Base-by-base conservation (phyloP, 2,797 vertebrate species). In the Odontamblyopus lacepedii region DNA sequence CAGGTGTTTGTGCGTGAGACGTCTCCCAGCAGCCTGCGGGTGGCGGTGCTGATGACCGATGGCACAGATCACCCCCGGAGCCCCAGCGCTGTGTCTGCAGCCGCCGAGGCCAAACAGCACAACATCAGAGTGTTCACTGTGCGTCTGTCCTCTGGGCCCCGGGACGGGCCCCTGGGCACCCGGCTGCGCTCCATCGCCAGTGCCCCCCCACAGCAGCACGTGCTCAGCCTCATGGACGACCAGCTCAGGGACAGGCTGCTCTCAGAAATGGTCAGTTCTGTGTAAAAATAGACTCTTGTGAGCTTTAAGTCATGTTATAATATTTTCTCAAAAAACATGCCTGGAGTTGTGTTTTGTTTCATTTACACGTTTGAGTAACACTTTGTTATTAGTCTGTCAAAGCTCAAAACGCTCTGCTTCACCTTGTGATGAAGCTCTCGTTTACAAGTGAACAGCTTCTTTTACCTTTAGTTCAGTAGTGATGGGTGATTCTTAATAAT, bases 41-140 rank as follows among this genome's bases (percentile, higher is more conserved):
- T 96, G 78, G 89, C 70, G 38, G 84, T 97, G 90, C 59, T 98
- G 75, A 90, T 96, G 93, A 96, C 93, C 0, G 94, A 96, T 3
- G 96, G 95, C 9, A 73, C 84, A 0, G 96, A 98, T 73, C 96
- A 98, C 78, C 96, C 96, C 0, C 95, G 94, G 66, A 95, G 91
- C 83, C 96, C 96, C 67, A 89, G 92, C 15, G 83, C 94, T 0
- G 83, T 92, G 71, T 74, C 68, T 0, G 90, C 95, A 3, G 95
- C 94, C 1, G 75, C 93, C 19, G 88, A 91, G 18, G 95, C 96
- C 72, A 95, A 95, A 77, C 89, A 79, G 76, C 85, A 93, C 79
- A 95, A 94, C 82, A 93, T 97, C 81, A 81, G 84, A n/a, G 82
- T 97, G 81, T 95, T 96, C 75, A 85, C 93, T 35, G 90, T 97